These are phyloP conservation scores for Hydropsyche betteni DNA, from an alignment of 2,888 invertebrate species.

Conservation along the genomic window DNA sequence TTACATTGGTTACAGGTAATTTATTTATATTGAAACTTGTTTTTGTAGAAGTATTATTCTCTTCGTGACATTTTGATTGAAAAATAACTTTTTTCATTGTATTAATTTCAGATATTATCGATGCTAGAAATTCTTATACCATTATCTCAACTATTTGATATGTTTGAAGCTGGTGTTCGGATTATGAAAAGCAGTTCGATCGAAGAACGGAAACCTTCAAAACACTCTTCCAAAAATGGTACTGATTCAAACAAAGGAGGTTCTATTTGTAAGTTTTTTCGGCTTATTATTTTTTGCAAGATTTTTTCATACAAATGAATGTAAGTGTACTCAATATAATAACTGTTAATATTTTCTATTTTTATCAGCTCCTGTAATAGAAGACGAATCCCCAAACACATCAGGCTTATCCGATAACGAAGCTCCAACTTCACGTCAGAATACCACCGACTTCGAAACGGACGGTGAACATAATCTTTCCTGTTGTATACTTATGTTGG, in stretches of 20 bases:
- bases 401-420: conserved; percentile 77
- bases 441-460: conserved; percentile 72
- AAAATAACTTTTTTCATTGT: conserved; percentile 76
- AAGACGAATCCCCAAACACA: conserved; percentile 74
- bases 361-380: conserved; percentile 70
- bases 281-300: background rate
- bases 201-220: conserved; percentile 53
- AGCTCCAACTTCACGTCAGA: conserved; percentile 65
- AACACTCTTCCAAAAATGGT: conserved; percentile 58
- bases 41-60: conserved; percentile 87
- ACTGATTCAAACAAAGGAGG: conserved; percentile 59
- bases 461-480: conserved; percentile 84
- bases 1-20: conserved; percentile 85
- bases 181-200: conserved; percentile 68
- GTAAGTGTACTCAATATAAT: background rate
- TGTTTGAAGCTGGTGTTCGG: conserved; percentile 88
- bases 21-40: conserved; percentile 62
- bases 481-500: conserved; percentile 96
- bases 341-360: background rate
- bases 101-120: conserved; percentile 75
- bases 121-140: conserved; percentile 91
- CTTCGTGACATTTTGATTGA: conserved; percentile 83
- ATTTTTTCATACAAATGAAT: background rate
- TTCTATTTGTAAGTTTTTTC: conserved; percentile 65
- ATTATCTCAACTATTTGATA: conserved; percentile 83